Percentiles rank a stretch among this genome's conserved stretches.
Evolutionary conservation across 2,888 invertebrate genomes (phyloP).

Genomic region (Idaea biselata): DNA sequence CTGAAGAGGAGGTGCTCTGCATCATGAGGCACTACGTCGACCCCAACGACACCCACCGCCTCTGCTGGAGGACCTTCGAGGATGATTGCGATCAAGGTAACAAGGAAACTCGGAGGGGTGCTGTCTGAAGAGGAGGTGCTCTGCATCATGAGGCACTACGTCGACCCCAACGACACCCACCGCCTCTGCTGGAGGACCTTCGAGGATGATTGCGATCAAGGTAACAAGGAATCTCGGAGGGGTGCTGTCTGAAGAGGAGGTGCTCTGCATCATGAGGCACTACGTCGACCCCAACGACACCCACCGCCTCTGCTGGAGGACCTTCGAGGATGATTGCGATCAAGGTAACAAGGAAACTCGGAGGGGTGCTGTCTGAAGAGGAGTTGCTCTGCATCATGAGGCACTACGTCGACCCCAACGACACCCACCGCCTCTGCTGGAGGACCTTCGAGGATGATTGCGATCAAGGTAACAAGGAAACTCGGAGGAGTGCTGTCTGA

Average conservation of each 20-base stretch:
- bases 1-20: constrained; percentile 77
- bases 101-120: constrained; percentile 68
- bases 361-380: constrained; percentile 78
- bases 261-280: constrained; percentile 82
- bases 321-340: constrained; percentile 89
- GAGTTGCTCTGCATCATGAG: constrained; percentile 83
- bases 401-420: constrained; percentile 87
- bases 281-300: constrained; percentile 87
- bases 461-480: constrained; percentile 80
- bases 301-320: constrained; percentile 85
- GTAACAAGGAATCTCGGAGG: constrained; percentile 74
- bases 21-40: constrained; percentile 85
- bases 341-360: constrained; percentile 79
- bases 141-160: constrained; percentile 83
- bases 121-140: constrained; percentile 83
- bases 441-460: constrained; percentile 88
- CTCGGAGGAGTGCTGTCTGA: constrained; percentile 81
- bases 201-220: constrained; percentile 88
- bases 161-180: constrained; percentile 85
- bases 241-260: constrained; percentile 82
- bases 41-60: constrained; percentile 83
- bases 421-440: constrained; percentile 86
- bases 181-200: constrained; percentile 88
- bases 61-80: constrained; percentile 89
- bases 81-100: constrained; percentile 88